These are phyloP conservation scores for Corydoras maculifer DNA, from an alignment of 2,113 vertebrate species.

Conservation along the genomic window DNA sequence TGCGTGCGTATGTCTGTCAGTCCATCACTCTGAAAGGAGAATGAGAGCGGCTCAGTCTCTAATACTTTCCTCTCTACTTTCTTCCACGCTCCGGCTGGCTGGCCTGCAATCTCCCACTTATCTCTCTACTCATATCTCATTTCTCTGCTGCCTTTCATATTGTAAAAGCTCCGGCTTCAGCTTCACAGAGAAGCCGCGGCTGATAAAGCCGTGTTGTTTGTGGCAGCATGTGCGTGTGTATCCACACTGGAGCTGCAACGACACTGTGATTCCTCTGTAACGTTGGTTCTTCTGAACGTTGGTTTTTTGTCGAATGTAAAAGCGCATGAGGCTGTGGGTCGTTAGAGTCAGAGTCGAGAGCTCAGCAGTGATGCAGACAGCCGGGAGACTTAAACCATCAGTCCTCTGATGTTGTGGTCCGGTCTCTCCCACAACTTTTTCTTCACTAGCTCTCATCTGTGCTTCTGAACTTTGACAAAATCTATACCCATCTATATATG, in stretches of 20 bases:
- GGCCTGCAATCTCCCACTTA: conserved; percentile 9
- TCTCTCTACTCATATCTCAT: conserved; percentile 25
- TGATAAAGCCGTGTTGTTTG: conserved; percentile 1
- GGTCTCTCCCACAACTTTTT: too few relatives aligned
- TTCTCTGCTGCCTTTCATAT: conserved; percentile 26
- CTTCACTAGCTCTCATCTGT: too few relatives aligned
- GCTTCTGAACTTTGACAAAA: too few relatives aligned
- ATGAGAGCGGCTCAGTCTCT: neutral
- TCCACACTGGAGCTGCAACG: neutral
- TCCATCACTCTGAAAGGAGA: conserved; percentile 1
- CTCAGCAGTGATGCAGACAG: too few relatives aligned
- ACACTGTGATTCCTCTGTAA: neutral
- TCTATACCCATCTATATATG: too few relatives aligned
- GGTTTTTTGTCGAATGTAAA: neutral
- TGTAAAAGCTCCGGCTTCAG: conserved; percentile 19
- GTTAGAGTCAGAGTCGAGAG: too few relatives aligned
- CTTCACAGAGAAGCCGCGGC: conserved; percentile 1
- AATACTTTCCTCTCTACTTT: neutral
- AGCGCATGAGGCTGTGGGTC: neutral
- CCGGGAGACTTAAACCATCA: too few relatives aligned
- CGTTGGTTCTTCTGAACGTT: neutral
- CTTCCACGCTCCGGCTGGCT: conserved; percentile 4
- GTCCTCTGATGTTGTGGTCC: too few relatives aligned
- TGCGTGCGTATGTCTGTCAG: neutral
- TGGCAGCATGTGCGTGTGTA: neutral